Evolutionary conservation across 1,140 invertebrate genomes (phyloP).

Genomic region (Drosophila auraria): DNA sequence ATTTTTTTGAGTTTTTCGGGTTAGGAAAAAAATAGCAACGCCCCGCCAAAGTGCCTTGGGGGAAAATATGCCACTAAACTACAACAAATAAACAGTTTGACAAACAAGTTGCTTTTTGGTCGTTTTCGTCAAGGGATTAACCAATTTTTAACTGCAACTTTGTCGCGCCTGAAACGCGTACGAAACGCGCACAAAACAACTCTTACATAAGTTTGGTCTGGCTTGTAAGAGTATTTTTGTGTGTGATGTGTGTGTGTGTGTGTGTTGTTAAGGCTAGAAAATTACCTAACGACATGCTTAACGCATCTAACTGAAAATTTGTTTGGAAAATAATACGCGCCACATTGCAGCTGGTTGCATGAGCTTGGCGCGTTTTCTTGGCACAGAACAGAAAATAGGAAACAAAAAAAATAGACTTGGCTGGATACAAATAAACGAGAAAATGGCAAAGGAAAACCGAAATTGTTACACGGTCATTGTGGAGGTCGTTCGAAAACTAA

Average conservation of each 20-base stretch:
- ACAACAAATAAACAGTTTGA: slow-evolving; percentile 35
- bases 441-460: slow-evolving; percentile 43
- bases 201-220: slow-evolving; percentile 63
- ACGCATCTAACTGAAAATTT: slow-evolving; percentile 29
- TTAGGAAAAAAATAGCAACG: too few relatives aligned
- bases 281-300: slow-evolving; percentile 48
- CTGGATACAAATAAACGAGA: not conserved
- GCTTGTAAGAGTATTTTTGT: slow-evolving; percentile 37
- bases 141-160: slow-evolving; percentile 19
- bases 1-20: not conserved
- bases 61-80: not conserved
- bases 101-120: slow-evolving; percentile 27
- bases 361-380: slow-evolving; percentile 61
- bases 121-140: slow-evolving; percentile 9
- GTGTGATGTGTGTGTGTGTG: not conserved
- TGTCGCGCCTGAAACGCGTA: slow-evolving; percentile 35
- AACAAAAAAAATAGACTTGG: slow-evolving; percentile 12
- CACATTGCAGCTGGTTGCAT: slow-evolving; percentile 39
- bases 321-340: slow-evolving; percentile 4
- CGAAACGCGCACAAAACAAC: slow-evolving; percentile 57
- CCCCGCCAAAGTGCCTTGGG: not conserved
- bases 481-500: slow-evolving; percentile 66
- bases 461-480: slow-evolving; percentile 81
- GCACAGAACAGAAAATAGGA: slow-evolving; percentile 5
- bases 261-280: slow-evolving; percentile 37